Base-by-base conservation (phyloP, 2,888 invertebrate species). In the Chrysotoxum bicinctum region DNA sequence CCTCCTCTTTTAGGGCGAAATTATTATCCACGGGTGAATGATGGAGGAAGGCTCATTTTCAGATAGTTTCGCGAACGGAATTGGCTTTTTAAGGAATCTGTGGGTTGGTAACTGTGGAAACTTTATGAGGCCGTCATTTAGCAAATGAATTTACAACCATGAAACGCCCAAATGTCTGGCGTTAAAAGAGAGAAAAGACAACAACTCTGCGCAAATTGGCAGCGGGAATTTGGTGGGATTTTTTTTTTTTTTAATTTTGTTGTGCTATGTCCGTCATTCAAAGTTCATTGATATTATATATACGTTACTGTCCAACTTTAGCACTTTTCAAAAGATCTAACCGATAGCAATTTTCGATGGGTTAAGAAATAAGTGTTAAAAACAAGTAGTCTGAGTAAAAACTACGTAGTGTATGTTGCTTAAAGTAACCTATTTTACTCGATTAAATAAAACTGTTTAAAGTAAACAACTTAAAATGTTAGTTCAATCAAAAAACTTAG, bases 111-210 rank as follows among this genome's bases (percentile, higher is more conserved):
- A 76, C 86, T 88, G 88, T 88, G 69, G 88, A 88, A 91, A 90
- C 90, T 91, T 91, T 91, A 91, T 91, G 92, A 91, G 91, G 90
- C 89, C 90, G 90, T 91, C 92, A 90, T 92, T 92, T 92, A 92
- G 90, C 91, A 91, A 91, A 91, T 92, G 91, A 92, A 91, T 91
- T 91, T 91, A 91, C 91, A 91, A 91, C 91, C 90, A 89, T 89
- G 91, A 89, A 91, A 91, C 91, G 91, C 91, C 91, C 91, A 91
- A 91, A 89, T 90, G 91, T 91, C 91, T 91, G 91, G 91, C 91
- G 91, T 91, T 40, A 91, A 90, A 91, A 90, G 90, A 89, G 90
- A 89, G 90, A 90, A 90, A 90, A 90, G 90, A 88, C 87, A 87
- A 84, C 82, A 86, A 78, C 66, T 78, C 35, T 19, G 12, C 52